A percentile compares a stretch with the other conserved stretches of the same genome.
These are phyloP conservation scores for Cheumatopsyche charites DNA, from an alignment of 1,140 invertebrate genomes.

Conservation along the genomic window DNA sequence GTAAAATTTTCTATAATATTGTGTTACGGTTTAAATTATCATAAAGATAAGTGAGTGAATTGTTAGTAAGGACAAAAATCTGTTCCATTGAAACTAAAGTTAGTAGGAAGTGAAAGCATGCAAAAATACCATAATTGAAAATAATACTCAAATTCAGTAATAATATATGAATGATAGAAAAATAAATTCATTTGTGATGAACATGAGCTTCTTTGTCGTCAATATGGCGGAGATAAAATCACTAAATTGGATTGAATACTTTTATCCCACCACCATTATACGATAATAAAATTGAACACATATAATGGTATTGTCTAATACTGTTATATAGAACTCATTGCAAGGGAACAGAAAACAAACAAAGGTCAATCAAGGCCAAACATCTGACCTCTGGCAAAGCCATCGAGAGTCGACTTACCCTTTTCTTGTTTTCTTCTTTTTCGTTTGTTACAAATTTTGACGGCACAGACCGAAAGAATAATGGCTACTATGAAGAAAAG, in stretches of 20 bases:
- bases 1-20: background rate
- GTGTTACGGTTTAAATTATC: constrained; percentile 4
- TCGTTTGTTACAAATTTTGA: constrained; percentile 96
- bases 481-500: constrained; percentile 96
- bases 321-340: background rate
- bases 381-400: constrained; percentile 52
- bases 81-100: constrained; percentile 39
- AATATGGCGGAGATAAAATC: constrained; percentile 44
- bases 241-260: constrained; percentile 23
- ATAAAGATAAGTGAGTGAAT: too few species aligned
- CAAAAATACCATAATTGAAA: background rate
- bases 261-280: constrained; percentile 21
- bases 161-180: constrained; percentile 14
- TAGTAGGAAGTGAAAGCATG: constrained; percentile 31
- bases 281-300: background rate
- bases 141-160: constrained; percentile 13
- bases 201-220: constrained; percentile 48
- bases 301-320: too few species aligned
- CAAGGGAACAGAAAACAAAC: constrained; percentile 11
- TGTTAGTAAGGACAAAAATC: constrained; percentile 19
- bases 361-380: constrained; percentile 50
- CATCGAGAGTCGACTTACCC: constrained; percentile 69
- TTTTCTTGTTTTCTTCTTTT: constrained; percentile 96
- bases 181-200: constrained; percentile 32
- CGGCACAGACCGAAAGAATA: constrained; percentile 92